phyloP scores from a whole-genome alignment of 1,140 invertebrate species.

The Orius laevigatus region DNA sequence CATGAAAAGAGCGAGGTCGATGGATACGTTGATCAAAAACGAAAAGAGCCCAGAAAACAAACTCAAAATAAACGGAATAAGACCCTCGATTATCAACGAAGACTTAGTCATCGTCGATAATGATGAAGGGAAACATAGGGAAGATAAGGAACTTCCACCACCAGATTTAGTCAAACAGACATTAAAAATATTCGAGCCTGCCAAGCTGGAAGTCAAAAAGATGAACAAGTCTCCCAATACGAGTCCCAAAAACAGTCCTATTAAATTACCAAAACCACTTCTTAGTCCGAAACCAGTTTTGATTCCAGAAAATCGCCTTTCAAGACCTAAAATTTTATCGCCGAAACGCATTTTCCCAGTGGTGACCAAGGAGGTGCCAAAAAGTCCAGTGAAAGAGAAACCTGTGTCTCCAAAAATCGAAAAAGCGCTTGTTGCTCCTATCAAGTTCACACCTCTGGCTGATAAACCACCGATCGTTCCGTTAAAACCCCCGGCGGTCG shows the following conservation, averaged over 20 bases:
- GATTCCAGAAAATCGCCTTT: constrained; percentile 13
- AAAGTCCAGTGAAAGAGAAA: too few relatives aligned
- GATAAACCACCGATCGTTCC: too few relatives aligned
- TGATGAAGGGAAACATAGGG: constrained; percentile 10
- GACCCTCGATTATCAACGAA: constrained; percentile 25
- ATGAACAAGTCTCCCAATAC: neutral
- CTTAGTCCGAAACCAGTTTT: constrained; percentile 19
- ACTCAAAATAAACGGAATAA: constrained; percentile 8
- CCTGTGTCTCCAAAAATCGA: too few relatives aligned
- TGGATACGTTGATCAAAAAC: constrained; percentile 55
- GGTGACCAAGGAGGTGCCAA: neutral
- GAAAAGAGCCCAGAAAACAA: constrained; percentile 25
- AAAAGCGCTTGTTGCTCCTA: too few relatives aligned
- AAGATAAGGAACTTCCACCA: constrained; percentile 50
- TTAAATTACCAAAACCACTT: constrained; percentile 14
- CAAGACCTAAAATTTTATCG: neutral
- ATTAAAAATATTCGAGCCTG: constrained; percentile 63
- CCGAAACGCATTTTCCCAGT: constrained; percentile 8
- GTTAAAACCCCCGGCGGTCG: too few relatives aligned
- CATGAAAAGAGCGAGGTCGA: constrained; percentile 67
- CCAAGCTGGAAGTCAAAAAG: neutral
- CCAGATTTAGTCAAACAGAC: constrained; percentile 71
- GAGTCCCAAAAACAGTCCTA: constrained; percentile 1
- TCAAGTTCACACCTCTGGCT: too few relatives aligned
- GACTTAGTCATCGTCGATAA: constrained; percentile 30